Conservation (phyloP, 2,888 invertebrate genomes). For the Tromatobia lineatoria region DNA sequence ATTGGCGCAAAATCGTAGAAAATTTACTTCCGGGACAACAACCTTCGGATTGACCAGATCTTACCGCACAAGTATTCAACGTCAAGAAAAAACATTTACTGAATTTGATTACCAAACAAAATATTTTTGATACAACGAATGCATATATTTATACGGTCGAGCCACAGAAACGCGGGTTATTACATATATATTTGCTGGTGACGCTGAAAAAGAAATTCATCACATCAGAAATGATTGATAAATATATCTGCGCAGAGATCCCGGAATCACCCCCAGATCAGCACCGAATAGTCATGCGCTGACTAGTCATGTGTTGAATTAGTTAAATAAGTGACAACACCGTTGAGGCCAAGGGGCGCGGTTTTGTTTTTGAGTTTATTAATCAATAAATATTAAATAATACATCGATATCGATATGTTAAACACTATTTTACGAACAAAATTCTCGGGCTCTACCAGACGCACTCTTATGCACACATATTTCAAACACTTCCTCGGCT, state of each 20-base stretch:
- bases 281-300: too few relatives aligned
- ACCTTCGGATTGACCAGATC: slow-evolving; percentile 68
- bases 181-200: slow-evolving; percentile 70
- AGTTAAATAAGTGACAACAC: too few relatives aligned
- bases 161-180: slow-evolving; percentile 70
- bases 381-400: slow-evolving; percentile 62
- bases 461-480: background rate
- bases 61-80: slow-evolving; percentile 64
- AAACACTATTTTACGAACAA: slow-evolving; percentile 17
- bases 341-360: too few relatives aligned
- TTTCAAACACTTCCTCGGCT: background rate
- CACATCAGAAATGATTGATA: slow-evolving; percentile 68
- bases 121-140: slow-evolving; percentile 61
- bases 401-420: slow-evolving; percentile 44
- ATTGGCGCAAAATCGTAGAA: slow-evolving; percentile 69
- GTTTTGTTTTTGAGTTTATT: slow-evolving; percentile 23
- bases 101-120: slow-evolving; percentile 56
- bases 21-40: slow-evolving; percentile 66
- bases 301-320: too few relatives aligned
- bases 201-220: slow-evolving; percentile 68
- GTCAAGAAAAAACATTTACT: slow-evolving; percentile 65
- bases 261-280: too few relatives aligned
- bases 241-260: slow-evolving; percentile 77
- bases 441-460: background rate
- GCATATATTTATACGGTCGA: slow-evolving; percentile 67